Evolutionary conservation across 2,113 vertebrate species (phyloP), one percentile per base, ranked within the genome.

Genomic region (Microtus montanus): DNA sequence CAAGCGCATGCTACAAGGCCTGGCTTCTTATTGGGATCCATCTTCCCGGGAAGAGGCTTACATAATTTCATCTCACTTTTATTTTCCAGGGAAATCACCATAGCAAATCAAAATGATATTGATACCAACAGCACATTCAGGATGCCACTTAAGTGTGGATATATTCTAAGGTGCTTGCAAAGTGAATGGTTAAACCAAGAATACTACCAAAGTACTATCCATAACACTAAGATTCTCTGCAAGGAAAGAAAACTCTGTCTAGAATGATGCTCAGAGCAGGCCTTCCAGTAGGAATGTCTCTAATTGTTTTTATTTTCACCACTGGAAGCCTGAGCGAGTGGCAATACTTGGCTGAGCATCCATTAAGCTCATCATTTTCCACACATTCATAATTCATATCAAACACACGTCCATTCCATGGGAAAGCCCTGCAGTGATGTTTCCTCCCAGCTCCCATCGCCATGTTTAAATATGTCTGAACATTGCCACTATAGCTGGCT

Each of bases 381-480:
- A n/a, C 38, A 73, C 33, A 82, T 70, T 78, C 77, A 79, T 80
- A 85, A 82, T 70, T 78, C 77, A 79, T 80, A 85, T 58, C 47
- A 95, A 92, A 79, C 19, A 24, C 41, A 41, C 85, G 35, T 94
- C 66, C 64, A 1, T 66, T 88, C 20, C 52, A 28, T 47, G 64
- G 64, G 71, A 83, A 49, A 78, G 4, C 24, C 35, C 52, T 82
- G 61, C 38, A 7, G 1, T 3, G 24, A 33, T 66, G 41, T 28
- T 90, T 33, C 35, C 58, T 95, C 77, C 79, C 71, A 77, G 75
- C 84, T 94, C 86, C 17, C 35, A 64, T 19, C 78, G 68, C 88
- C 93, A 83, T 44, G 77, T 92, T 94, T 90, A 87, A 91, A 68
- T 68, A 90, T 92, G 95, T 35, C 90, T 94, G 49, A 47, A 38